Conservation (phyloP, 2,797 vertebrate genomes). For the Notoglanidium macrostoma region DNA sequence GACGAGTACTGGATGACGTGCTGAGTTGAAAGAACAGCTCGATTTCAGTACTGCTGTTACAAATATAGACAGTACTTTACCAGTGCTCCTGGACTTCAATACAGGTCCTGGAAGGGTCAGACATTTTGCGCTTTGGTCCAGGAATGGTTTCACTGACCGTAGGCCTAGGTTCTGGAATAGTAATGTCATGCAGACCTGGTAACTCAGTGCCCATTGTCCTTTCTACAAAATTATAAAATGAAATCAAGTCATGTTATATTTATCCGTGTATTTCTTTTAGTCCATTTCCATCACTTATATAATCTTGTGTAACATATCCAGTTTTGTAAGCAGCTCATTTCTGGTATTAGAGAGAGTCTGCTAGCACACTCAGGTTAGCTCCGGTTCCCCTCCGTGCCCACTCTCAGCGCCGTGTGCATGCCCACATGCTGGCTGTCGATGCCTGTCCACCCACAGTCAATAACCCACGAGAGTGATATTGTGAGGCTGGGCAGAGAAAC, state of each 20-base stretch:
- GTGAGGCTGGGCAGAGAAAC: conserved; percentile 50
- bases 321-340: not conserved
- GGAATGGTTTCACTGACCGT: not conserved
- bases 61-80: not conserved
- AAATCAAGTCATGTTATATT: not conserved
- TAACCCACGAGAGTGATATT: conserved; percentile 61
- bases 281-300: not conserved
- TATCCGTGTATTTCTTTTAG: not conserved
- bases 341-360: not conserved
- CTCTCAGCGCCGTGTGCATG: conserved; percentile 11
- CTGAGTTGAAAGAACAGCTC: not conserved
- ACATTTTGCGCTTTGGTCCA: not conserved
- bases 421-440: conserved; percentile 13
- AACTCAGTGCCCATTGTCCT: not conserved
- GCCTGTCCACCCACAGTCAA: conserved; percentile 52
- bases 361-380: conserved; percentile 19
- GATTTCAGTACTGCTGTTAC: not conserved
- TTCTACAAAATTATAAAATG: not conserved
- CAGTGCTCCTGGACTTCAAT: not conserved
- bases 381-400: conserved; percentile 20
- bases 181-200: not conserved
- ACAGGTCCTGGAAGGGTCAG: not conserved
- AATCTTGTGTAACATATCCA: not conserved
- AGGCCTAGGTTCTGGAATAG: not conserved
- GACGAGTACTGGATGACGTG: not conserved